Evolutionary conservation across 2,888 invertebrate genomes (phyloP), one percentile per base, ranked within the genome.

Genomic region (Rhaphigaster nebulosa): DNA sequence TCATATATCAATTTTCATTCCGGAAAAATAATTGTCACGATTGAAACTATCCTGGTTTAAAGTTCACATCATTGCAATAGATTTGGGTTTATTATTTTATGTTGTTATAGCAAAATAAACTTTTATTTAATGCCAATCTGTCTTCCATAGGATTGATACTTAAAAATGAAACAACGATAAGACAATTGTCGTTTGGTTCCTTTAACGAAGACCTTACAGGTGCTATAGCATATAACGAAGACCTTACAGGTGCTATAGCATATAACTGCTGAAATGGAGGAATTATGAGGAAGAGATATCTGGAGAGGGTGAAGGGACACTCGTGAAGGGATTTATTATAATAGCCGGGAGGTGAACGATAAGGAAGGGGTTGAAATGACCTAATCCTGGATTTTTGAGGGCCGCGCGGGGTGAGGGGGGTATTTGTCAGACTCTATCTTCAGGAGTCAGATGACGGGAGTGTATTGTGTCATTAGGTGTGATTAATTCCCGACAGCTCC

Each of bases 391-490:
- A 84, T 84, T 84, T 84, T 84, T 84, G 45, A 84, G 45, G 18
- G 45, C 8, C 12, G 26, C 1, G 26, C 5, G n/a, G 80, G 34
- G 91, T n/a, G 89, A 65, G 90, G 91, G 88, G 89, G 90, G 89
- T 90, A 90, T 91, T 91, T 89, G 90, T 89, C 87, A 88, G 90
- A 89, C 90, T 88, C 91, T 90, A 90, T 90, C 90, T 91, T 91
- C 90, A 91, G 91, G 56, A 87, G 87, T 87, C 45, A 65, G 50
- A 87, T 60, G 87, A 87, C 87, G 90, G 90, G 88, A 65, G 70
- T 54, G 91, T 88, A 91, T 88, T 80, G 91, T 84, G 76, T 87
- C 60, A 89, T 76, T 91, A 89, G 76, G 84, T 50, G 80, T 89
- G 54, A 54, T 70, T 76, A 54, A 84, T 91, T 91, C 87, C n/a